Evolutionary conservation across 1,140 invertebrate species (phyloP).

Genomic region (Gryllus bimaculatus): DNA sequence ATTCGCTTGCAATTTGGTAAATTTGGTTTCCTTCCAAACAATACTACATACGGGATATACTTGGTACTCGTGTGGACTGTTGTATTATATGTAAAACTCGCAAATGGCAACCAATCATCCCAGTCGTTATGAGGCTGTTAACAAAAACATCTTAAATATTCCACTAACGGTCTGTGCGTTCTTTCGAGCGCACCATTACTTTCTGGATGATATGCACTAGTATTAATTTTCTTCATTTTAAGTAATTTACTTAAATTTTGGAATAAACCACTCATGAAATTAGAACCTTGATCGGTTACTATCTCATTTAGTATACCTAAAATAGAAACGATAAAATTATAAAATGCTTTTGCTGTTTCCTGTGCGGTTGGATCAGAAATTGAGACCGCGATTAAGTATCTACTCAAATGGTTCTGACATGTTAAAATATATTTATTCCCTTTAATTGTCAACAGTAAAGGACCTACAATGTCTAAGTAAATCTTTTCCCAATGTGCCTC

Average conservation of each 20-base stretch:
- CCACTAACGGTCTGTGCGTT: slow-evolving; percentile 28
- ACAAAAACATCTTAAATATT: slow-evolving; percentile 30
- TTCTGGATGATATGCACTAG: slow-evolving; percentile 30
- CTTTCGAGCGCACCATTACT: slow-evolving; percentile 32
- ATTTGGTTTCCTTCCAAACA: slow-evolving; percentile 15
- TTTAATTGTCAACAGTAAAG: neutral
- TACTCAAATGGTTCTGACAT: neutral
- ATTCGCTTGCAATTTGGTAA: slow-evolving; percentile 10
- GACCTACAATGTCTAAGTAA: neutral
- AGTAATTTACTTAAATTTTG: slow-evolving; percentile 24
- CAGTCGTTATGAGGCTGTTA: slow-evolving; percentile 26
- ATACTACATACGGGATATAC: slow-evolving; percentile 11
- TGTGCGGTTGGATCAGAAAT: neutral
- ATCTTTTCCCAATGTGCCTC: neutral
- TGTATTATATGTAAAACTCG: slow-evolving; percentile 18
- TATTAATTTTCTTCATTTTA: slow-evolving; percentile 27
- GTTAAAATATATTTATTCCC: neutral
- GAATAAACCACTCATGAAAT: neutral
- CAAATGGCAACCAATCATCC: slow-evolving; percentile 25
- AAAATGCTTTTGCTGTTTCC: neutral
- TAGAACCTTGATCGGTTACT: neutral
- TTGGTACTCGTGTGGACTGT: slow-evolving; percentile 12
- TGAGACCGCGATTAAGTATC: neutral
- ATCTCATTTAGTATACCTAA: neutral
- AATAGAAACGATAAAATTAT: neutral